These are phyloP conservation scores for Hapalemur alaotrensis DNA, from an alignment of 2,797 vertebrate species.

Conservation along the genomic window DNA sequence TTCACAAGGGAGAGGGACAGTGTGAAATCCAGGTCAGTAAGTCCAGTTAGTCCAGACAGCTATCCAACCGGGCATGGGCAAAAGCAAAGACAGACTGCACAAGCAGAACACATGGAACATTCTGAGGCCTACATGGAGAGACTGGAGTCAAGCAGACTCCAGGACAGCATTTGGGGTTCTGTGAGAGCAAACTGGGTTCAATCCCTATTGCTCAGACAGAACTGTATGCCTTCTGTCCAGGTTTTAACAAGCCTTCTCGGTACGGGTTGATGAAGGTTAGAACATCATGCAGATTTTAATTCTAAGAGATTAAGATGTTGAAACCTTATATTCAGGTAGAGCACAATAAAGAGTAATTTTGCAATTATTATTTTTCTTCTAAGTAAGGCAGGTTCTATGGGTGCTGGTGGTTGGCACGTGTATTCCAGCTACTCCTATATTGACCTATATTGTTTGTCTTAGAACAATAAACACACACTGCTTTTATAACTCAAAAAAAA, in stretches of 20 bases:
- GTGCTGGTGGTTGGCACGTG: background rate
- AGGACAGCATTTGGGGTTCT: background rate
- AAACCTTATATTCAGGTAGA: background rate
- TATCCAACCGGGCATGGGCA: too few species aligned
- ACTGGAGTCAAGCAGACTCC: background rate
- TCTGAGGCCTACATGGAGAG: background rate
- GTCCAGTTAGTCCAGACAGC: background rate
- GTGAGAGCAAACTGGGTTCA: background rate
- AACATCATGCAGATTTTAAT: background rate
- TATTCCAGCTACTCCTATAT: background rate
- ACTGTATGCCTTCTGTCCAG: background rate
- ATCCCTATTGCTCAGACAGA: background rate
- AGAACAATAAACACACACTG: slow-evolving; percentile 22
- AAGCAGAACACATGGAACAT: background rate
- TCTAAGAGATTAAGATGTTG: background rate
- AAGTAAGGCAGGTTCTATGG: background rate
- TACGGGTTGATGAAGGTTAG: background rate
- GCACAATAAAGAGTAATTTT: background rate
- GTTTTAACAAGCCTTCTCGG: background rate
- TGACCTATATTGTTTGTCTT: background rate
- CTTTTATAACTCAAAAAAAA: background rate
- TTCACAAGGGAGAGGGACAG: background rate
- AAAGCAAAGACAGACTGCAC: background rate
- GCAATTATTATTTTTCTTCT: background rate
- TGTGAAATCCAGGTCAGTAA: background rate